phyloP scores from a whole-genome alignment of 2,888 invertebrate genomes.

The Serrognathus titanus region DNA sequence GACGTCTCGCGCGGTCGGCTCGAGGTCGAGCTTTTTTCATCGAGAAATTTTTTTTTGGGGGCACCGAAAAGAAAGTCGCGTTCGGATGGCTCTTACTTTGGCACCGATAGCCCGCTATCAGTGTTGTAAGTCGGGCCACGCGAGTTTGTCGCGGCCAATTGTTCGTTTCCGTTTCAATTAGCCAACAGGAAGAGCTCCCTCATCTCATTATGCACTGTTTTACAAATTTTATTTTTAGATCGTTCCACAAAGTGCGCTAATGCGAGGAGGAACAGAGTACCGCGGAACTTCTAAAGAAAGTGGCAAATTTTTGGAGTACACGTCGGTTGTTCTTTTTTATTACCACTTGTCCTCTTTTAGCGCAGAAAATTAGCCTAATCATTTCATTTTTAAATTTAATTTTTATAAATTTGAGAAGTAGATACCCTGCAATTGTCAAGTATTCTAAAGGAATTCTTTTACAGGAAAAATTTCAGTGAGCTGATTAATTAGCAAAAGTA shows the following conservation, averaged over 20 bases:
- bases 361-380: too few species aligned
- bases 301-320: too few species aligned
- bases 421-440: too few species aligned
- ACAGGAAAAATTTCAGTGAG: too few species aligned
- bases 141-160: constrained; percentile 47
- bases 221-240: constrained; percentile 51
- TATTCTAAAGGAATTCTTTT: too few species aligned
- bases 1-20: not conserved
- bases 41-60: not conserved
- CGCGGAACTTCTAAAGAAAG: not conserved
- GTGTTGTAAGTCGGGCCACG: constrained; percentile 32
- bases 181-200: constrained; percentile 50
- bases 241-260: constrained; percentile 15
- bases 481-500: too few species aligned
- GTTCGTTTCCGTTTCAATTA: constrained; percentile 52
- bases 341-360: too few species aligned
- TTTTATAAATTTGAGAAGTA: too few species aligned
- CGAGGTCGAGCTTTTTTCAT: not conserved
- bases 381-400: too few species aligned
- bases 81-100: not conserved
- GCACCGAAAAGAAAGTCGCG: not conserved
- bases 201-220: constrained; percentile 51
- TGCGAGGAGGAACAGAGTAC: not conserved
- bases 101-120: constrained; percentile 1
- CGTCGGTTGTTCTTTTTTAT: too few species aligned